A percentile compares a stretch with the other conserved stretches of the same genome.
Evolutionary conservation across 64 coral and sea anemone species (phyloP).

Genomic region (Actinia tenebrosa): DNA sequence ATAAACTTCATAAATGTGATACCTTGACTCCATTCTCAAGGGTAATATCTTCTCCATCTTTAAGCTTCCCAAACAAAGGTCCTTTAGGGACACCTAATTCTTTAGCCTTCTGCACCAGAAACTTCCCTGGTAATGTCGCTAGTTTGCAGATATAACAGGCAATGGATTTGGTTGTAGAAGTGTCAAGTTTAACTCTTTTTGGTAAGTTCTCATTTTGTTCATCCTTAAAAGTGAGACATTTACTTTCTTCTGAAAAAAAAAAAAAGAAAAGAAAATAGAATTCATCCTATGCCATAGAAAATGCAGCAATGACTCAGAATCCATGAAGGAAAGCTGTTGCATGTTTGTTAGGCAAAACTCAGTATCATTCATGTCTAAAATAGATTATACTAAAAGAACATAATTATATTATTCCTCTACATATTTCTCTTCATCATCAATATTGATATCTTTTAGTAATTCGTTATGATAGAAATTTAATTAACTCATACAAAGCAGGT

Average conservation of each 20-base stretch:
- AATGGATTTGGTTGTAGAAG: background rate
- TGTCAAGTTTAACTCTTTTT: slow-evolving; percentile 40
- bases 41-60: slow-evolving; percentile 50
- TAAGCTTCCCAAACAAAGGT: slow-evolving; percentile 73
- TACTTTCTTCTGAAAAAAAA: background rate
- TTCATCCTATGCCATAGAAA: background rate
- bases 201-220: background rate
- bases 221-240: background rate
- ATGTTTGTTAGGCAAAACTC: too few relatives aligned
- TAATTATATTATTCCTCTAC: too few relatives aligned
- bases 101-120: slow-evolving; percentile 77
- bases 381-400: too few relatives aligned
- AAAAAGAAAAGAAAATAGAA: background rate
- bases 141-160: slow-evolving; percentile 83
- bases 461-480: too few relatives aligned
- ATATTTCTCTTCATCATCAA: too few relatives aligned
- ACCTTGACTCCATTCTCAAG: slow-evolving; percentile 73
- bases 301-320: too few relatives aligned
- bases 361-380: too few relatives aligned
- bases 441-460: too few relatives aligned
- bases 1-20: background rate
- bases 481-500: too few relatives aligned
- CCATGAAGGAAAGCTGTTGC: too few relatives aligned
- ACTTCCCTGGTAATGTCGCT: slow-evolving; percentile 65
- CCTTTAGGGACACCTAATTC: slow-evolving; percentile 88